These are phyloP conservation scores for Procambarus clarkii DNA, from an alignment of 1,140 invertebrate genomes.

Conservation along the genomic window DNA sequence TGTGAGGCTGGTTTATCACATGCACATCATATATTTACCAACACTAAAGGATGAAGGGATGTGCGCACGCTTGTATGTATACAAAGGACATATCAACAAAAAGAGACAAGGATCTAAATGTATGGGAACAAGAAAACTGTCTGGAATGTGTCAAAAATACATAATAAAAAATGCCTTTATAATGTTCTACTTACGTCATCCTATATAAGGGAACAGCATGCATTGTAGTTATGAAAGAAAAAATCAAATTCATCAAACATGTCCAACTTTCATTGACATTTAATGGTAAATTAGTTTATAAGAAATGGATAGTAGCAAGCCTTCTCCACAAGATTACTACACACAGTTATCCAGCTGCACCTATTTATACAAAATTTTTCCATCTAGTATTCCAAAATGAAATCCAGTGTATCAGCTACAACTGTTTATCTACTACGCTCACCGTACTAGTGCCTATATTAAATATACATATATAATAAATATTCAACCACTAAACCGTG, in stretches of 20 bases:
- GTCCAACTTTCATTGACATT: not conserved
- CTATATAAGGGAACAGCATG: constrained; percentile 51
- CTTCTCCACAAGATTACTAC: not conserved
- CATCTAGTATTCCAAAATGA: not conserved
- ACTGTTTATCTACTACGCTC: too few species aligned
- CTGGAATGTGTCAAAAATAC: not conserved
- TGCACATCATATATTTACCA: too few species aligned
- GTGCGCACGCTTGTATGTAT: too few species aligned
- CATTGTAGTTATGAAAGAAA: constrained; percentile 44
- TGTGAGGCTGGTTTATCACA: too few species aligned
- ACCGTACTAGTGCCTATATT: too few species aligned
- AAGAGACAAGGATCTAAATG: too few species aligned
- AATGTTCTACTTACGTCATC: constrained; percentile 52
- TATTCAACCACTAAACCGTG: too few species aligned
- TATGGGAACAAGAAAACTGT: too few species aligned
- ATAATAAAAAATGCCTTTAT: not conserved
- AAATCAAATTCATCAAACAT: constrained; percentile 32
- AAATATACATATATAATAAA: too few species aligned
- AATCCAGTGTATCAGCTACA: too few species aligned
- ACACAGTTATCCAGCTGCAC: not conserved
- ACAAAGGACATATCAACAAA: too few species aligned
- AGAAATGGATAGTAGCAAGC: not conserved
- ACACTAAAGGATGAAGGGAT: too few species aligned
- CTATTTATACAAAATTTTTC: not conserved
- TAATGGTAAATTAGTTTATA: not conserved